Percentiles rank a stretch among this genome's conserved stretches.
Evolutionary conservation across 2,888 invertebrate species (phyloP).

Genomic region (Aradus depressus): DNA sequence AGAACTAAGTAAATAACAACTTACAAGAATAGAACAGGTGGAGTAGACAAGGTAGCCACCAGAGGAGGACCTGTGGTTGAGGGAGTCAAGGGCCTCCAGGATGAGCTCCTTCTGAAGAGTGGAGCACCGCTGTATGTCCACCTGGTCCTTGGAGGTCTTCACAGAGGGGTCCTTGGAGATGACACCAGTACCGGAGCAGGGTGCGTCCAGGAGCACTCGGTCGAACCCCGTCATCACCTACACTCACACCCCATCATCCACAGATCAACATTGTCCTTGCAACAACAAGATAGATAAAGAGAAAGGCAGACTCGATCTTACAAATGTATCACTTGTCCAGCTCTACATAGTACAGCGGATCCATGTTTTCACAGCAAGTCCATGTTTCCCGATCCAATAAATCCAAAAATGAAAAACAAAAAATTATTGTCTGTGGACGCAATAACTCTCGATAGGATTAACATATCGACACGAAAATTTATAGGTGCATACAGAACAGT

Average conservation of each 20-base stretch:
- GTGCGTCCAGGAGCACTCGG: slow-evolving; percentile 90
- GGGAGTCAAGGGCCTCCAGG: slow-evolving; percentile 91
- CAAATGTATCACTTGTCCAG: too few species aligned
- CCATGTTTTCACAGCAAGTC: too few species aligned
- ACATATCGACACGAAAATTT: too few species aligned
- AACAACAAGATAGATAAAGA: too few species aligned
- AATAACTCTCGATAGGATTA: too few species aligned
- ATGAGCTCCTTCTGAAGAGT: slow-evolving; percentile 87
- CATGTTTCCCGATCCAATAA: too few species aligned
- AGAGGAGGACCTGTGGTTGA: slow-evolving; percentile 79
- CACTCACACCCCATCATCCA: too few species aligned
- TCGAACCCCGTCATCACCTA: slow-evolving; percentile 85
- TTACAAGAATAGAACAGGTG: slow-evolving; percentile 85
- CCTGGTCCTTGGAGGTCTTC: slow-evolving; percentile 80
- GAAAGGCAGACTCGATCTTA: not conserved
- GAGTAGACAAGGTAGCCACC: slow-evolving; percentile 97
- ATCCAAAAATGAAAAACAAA: too few species aligned
- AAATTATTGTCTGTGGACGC: too few species aligned
- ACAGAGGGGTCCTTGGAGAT: slow-evolving; percentile 95
- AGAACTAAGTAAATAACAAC: slow-evolving; percentile 24
- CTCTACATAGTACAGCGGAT: too few species aligned
- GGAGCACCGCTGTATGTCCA: slow-evolving; percentile 81
- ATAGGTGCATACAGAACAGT: too few species aligned
- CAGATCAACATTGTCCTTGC: too few species aligned
- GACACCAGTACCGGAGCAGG: slow-evolving; percentile 97